phyloP scores from a whole-genome alignment of 35 echinoderm and acorn worm genomes.

The Patiria miniata region DNA sequence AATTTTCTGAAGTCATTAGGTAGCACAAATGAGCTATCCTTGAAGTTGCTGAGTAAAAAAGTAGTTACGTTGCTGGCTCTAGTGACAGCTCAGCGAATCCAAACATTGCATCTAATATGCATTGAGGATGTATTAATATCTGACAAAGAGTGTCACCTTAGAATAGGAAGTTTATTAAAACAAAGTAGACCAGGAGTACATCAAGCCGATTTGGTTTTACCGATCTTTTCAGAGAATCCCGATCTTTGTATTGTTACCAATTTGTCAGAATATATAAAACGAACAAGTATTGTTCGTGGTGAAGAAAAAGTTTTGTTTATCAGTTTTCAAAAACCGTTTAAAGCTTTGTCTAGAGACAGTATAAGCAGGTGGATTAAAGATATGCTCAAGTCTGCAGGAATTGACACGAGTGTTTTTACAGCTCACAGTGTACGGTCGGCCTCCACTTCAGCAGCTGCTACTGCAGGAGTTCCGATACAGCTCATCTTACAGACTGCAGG shows the following conservation, averaged over 20 bases:
- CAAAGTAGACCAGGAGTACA: too few relatives aligned
- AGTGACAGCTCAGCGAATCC: too few relatives aligned
- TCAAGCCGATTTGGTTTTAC: too few relatives aligned
- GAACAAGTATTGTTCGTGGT: neutral
- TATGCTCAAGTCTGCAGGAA: neutral
- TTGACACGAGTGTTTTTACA: slow-evolving; percentile 5
- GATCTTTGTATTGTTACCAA: neutral
- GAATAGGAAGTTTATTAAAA: too few relatives aligned
- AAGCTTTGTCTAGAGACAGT: too few relatives aligned
- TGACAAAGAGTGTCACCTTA: too few relatives aligned
- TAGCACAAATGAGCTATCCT: neutral
- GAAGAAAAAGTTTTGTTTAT: neutral
- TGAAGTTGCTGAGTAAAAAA: neutral
- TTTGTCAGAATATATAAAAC: too few relatives aligned
- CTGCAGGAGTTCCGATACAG: neutral
- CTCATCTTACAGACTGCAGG: neutral
- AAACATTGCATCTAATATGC: too few relatives aligned
- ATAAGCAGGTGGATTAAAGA: neutral
- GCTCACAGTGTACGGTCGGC: neutral
- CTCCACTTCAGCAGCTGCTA: neutral
- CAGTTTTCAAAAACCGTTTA: slow-evolving; percentile 36
- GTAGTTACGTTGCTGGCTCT: neutral
- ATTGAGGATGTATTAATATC: too few relatives aligned
- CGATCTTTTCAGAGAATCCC: neutral
- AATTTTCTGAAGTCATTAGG: neutral